phyloP scores from a whole-genome alignment of 2,888 invertebrate genomes.

The Thecocarcelia acutangulata region DNA sequence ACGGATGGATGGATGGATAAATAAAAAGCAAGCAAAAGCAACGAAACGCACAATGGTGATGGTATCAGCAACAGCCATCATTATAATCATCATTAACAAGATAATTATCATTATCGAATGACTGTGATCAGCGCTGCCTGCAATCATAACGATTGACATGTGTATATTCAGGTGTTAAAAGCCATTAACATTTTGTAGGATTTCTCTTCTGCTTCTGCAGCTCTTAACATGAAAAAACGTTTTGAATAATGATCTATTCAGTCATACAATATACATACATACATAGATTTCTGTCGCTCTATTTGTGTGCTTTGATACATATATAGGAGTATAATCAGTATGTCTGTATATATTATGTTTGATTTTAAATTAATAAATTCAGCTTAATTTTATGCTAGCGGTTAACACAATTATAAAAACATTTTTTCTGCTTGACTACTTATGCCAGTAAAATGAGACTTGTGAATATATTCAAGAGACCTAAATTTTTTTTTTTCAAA shows the following conservation, averaged over 20 bases:
- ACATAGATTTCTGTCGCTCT: not conserved
- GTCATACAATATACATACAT: constrained; percentile 13
- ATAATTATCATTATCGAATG: constrained; percentile 46
- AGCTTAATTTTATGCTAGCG: constrained; percentile 49
- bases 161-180: constrained; percentile 65
- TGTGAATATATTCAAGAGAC: constrained; percentile 3
- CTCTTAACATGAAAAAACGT: constrained; percentile 8
- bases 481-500: constrained; percentile 22
- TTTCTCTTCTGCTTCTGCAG: constrained; percentile 40
- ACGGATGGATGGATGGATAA: too few species aligned
- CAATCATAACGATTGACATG: constrained; percentile 57
- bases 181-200: constrained; percentile 58
- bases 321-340: not conserved
- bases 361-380: constrained; percentile 36
- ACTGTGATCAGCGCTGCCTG: constrained; percentile 32
- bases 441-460: not conserved
- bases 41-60: constrained; percentile 20
- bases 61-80: constrained; percentile 33
- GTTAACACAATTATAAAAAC: constrained; percentile 53
- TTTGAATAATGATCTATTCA: constrained; percentile 12
- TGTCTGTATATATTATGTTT: not conserved
- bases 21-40: not conserved
- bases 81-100: constrained; percentile 39
- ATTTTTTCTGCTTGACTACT: constrained; percentile 22
- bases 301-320: not conserved